phyloP scores from a whole-genome alignment of 1,140 invertebrate species.

The Cylas formicarius region DNA sequence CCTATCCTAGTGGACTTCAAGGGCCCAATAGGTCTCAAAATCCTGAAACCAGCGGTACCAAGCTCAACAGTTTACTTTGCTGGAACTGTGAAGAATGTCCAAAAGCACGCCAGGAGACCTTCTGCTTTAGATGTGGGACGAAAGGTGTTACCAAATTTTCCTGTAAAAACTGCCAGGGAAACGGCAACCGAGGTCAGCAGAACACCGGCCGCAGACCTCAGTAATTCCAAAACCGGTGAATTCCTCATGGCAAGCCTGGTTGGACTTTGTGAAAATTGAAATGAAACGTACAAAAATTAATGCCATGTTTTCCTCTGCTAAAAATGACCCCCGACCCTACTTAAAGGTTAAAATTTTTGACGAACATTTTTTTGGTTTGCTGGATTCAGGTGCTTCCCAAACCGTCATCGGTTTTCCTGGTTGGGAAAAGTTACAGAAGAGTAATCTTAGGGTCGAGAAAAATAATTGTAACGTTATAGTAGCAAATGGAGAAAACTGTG shows the following conservation, averaged over 20 bases:
- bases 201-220: not conserved
- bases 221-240: not conserved
- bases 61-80: not conserved
- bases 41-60: not conserved
- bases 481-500: slow-evolving; percentile 6
- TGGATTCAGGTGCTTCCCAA: slow-evolving; percentile 7
- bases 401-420: not conserved
- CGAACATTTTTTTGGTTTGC: not conserved
- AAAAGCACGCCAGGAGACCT: not conserved
- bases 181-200: not conserved
- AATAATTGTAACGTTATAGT: not conserved
- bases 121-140: slow-evolving; percentile 3
- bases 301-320: not conserved
- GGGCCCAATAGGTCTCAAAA: too few relatives aligned
- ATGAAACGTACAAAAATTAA: not conserved
- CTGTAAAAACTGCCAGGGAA: too few relatives aligned
- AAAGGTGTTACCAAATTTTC: too few relatives aligned
- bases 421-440: slow-evolving; percentile 2
- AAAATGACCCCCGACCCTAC: slow-evolving; percentile 1
- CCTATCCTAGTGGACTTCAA: slow-evolving; percentile 3
- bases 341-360: slow-evolving; percentile 3
- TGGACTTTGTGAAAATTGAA: slow-evolving; percentile 2
- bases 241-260: slow-evolving; percentile 1
- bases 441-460: slow-evolving; percentile 1
- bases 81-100: slow-evolving; percentile 5